A percentile compares a stretch with the other conserved stretches of the same genome.
Evolutionary conservation across 2,888 invertebrate species (phyloP).

Genomic region (Seira sanloemensis): DNA sequence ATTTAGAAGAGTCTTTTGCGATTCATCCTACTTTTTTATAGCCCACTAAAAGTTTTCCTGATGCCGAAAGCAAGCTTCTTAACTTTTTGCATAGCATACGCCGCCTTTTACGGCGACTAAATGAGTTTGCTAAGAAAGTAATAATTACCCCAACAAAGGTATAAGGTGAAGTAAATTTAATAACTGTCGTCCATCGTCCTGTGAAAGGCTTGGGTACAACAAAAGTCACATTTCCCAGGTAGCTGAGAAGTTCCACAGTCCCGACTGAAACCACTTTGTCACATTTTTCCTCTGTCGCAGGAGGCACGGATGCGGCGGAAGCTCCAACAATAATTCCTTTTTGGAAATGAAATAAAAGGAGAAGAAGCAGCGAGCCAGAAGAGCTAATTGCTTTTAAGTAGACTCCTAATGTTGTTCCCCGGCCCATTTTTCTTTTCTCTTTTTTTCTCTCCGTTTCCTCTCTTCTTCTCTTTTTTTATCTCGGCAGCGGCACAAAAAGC

Average conservation of each 20-base stretch:
- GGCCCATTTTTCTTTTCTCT: conserved; percentile 53
- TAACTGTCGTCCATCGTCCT: conserved; percentile 53
- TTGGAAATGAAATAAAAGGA: conserved; percentile 59
- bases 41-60: background rate
- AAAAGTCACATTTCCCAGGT: conserved; percentile 65
- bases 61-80: too few species aligned
- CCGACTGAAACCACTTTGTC: conserved; percentile 56
- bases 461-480: conserved; percentile 11
- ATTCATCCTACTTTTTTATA: background rate
- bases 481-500: background rate
- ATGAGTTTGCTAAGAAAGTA: conserved; percentile 7
- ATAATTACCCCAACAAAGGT: conserved; percentile 65
- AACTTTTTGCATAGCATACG: too few species aligned
- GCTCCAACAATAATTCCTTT: conserved; percentile 53
- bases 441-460: conserved; percentile 9
- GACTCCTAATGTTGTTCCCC: conserved; percentile 62
- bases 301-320: conserved; percentile 37
- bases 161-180: conserved; percentile 60
- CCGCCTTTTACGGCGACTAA: background rate
- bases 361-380: conserved; percentile 58
- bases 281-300: conserved; percentile 50
- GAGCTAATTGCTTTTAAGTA: conserved; percentile 65
- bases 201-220: conserved; percentile 26
- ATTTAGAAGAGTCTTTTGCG: background rate
- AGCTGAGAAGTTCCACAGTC: conserved; percentile 52